phyloP scores from a whole-genome alignment of 2,113 vertebrate species.

The Cepphus grylle region DNA sequence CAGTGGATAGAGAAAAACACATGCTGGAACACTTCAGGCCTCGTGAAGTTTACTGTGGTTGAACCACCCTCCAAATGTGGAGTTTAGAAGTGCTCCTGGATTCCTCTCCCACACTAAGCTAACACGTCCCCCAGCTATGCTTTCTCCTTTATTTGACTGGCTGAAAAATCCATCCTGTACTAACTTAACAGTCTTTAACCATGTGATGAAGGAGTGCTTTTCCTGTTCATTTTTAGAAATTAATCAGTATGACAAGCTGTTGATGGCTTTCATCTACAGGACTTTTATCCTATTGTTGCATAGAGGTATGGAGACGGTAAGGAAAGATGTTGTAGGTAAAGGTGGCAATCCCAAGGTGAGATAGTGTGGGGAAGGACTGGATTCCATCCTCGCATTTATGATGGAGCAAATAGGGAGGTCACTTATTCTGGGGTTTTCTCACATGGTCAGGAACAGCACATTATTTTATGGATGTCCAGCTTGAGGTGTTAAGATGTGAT shows the following conservation, averaged over 20 bases:
- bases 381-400: not conserved
- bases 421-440: not conserved
- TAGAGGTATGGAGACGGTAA: not conserved
- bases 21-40: not conserved
- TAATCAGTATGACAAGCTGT: not conserved
- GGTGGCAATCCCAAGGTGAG: not conserved
- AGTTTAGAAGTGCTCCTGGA: not conserved
- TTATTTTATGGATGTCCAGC: not conserved
- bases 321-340: not conserved
- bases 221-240: not conserved
- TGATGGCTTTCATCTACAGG: not conserved
- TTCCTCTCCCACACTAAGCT: not conserved
- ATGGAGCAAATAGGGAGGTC: not conserved
- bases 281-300: not conserved
- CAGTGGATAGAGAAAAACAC: not conserved
- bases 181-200: not conserved
- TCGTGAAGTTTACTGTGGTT: not conserved
- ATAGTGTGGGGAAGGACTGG: not conserved
- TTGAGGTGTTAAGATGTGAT: not conserved
- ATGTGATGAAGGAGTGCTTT: not conserved
- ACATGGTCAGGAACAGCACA: rapidly evolving
- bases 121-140: not conserved
- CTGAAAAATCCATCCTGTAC: not conserved
- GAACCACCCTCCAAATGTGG: not conserved
- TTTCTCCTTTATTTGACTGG: not conserved